phyloP scores from a whole-genome alignment of 1,140 invertebrate species.

The Nymphalis io region DNA sequence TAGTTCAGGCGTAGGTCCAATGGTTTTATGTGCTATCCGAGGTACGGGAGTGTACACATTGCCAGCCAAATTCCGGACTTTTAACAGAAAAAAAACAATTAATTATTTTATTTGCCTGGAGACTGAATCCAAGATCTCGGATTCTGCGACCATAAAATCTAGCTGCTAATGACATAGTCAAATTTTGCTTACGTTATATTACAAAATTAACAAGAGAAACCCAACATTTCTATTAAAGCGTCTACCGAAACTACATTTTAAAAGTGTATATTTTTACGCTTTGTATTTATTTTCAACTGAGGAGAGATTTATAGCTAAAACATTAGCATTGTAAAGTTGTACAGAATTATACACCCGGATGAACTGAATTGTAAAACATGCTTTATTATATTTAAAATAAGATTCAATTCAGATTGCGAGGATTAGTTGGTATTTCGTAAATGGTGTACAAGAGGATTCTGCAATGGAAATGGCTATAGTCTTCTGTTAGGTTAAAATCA shows the following conservation, averaged over 20 bases:
- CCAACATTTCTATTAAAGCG: constrained; percentile 12
- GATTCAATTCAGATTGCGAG: constrained; percentile 21
- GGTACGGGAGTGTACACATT: too few relatives aligned
- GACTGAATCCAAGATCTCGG: too few relatives aligned
- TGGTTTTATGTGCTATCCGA: too few relatives aligned
- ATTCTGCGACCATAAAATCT: too few relatives aligned
- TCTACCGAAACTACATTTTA: constrained; percentile 29
- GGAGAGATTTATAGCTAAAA: constrained; percentile 43
- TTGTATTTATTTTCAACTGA: constrained; percentile 42
- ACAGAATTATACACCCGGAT: constrained; percentile 26
- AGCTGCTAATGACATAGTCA: too few relatives aligned
- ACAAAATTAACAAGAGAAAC: constrained; percentile 5
- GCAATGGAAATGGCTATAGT: constrained; percentile 35
- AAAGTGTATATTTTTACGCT: constrained; percentile 12
- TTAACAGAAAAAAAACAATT: too few relatives aligned
- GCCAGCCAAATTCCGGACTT: too few relatives aligned
- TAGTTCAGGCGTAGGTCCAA: too few relatives aligned
- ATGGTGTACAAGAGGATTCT: constrained; percentile 40
- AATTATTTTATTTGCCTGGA: too few relatives aligned
- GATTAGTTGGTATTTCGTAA: constrained; percentile 38
- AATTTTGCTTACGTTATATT: neutral
- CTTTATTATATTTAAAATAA: constrained; percentile 9
- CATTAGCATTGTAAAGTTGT: constrained; percentile 45
- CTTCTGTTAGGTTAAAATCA: constrained; percentile 44
- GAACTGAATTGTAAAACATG: neutral